Evolutionary conservation across 2,888 invertebrate species (phyloP).

Genomic region (Caenorhabditis drosophilae): DNA sequence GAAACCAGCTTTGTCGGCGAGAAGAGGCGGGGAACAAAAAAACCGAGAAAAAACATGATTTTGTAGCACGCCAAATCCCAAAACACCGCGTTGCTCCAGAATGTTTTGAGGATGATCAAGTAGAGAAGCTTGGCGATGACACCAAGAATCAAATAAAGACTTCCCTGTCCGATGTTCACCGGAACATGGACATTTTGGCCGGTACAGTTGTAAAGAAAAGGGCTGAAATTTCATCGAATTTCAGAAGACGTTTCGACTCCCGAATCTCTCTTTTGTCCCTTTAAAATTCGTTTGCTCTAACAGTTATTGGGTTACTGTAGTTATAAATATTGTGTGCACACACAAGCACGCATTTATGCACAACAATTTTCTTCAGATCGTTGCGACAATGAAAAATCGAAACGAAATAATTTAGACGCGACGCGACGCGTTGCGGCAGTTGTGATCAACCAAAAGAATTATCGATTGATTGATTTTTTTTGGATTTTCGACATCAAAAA

Average conservation of each 20-base stretch:
- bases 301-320: not conserved
- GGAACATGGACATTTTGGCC: constrained; percentile 3
- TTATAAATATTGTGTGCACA: too few species aligned
- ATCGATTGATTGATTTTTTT: not conserved
- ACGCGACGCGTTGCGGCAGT: not conserved
- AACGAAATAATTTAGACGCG: not conserved
- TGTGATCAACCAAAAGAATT: not conserved
- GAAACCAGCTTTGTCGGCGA: too few species aligned
- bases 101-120: constrained; percentile 10
- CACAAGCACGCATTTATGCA: not conserved
- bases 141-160: constrained; percentile 5
- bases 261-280: not conserved
- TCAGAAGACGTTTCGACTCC: not conserved
- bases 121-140: constrained; percentile 10
- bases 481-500: not conserved
- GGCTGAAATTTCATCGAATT: constrained; percentile 4
- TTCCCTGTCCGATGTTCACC: constrained; percentile 1
- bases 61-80: constrained; percentile 23
- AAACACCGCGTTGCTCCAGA: constrained; percentile 6
- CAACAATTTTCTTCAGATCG: not conserved
- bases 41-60: constrained; percentile 31
- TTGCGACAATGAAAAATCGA: not conserved
- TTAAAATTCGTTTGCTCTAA: constrained; percentile 1
- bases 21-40: too few species aligned
- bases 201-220: constrained; percentile 18